phyloP scores from a whole-genome alignment of 1,140 invertebrate species.

The Drosophila kohkoa region DNA sequence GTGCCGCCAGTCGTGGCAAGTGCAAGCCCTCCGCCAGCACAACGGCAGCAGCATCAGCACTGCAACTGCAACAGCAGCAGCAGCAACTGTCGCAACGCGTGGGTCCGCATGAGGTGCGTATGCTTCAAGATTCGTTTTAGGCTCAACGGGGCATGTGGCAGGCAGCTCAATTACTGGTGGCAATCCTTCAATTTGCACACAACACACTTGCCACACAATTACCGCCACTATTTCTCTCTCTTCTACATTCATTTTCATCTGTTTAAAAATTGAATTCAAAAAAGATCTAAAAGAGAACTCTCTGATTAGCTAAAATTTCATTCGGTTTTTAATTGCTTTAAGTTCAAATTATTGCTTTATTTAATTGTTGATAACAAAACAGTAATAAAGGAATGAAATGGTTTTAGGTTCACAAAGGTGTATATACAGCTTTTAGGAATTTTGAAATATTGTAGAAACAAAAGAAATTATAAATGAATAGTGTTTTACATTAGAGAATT shows the following conservation, averaged over 20 bases:
- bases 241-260: background rate
- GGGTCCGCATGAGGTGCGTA: constrained; percentile 64
- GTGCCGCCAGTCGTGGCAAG: constrained; percentile 52
- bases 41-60: constrained; percentile 19
- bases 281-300: too few species aligned
- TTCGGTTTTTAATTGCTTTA: too few species aligned
- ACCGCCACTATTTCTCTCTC: background rate
- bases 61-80: constrained; percentile 31
- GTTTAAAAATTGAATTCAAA: background rate
- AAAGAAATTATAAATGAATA: too few species aligned
- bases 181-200: constrained; percentile 7
- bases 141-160: background rate
- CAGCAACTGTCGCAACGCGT: constrained; percentile 39
- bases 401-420: too few species aligned
- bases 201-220: background rate
- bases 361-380: too few species aligned
- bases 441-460: too few species aligned
- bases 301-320: too few species aligned
- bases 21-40: constrained; percentile 34
- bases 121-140: constrained; percentile 8
- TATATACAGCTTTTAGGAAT: too few species aligned
- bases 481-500: too few species aligned
- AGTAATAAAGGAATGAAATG: too few species aligned
- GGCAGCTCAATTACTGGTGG: constrained; percentile 9
- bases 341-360: too few species aligned